These are phyloP conservation scores for Alethe diademata DNA, from an alignment of 2,113 vertebrate genomes.

Conservation along the genomic window DNA sequence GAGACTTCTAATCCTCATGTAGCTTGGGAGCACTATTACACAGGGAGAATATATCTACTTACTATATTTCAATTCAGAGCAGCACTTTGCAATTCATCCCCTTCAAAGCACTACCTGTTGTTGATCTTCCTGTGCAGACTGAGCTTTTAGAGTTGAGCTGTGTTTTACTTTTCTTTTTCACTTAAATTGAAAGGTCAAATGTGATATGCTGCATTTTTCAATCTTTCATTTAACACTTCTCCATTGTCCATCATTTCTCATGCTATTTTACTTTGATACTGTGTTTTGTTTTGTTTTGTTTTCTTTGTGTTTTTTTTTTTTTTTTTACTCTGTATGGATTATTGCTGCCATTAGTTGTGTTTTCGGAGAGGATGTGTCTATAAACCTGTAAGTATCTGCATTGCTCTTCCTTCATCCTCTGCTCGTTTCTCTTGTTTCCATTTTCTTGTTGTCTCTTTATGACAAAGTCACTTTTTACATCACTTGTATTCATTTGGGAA, in stretches of 20 bases:
- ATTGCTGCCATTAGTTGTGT: conserved; percentile 76
- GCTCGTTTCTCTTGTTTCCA: not conserved
- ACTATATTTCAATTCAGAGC: not conserved
- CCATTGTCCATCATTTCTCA: not conserved
- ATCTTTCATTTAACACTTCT: not conserved
- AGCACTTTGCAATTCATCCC: not conserved
- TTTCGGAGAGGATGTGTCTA: conserved; percentile 83
- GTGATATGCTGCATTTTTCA: not conserved
- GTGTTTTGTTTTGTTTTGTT: not conserved
- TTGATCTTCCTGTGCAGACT: not conserved
- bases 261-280: conserved; percentile 11
- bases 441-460: not conserved
- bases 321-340: not conserved
- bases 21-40: not conserved
- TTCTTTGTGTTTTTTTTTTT: too few relatives aligned
- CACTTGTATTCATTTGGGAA: not conserved
- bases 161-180: not conserved
- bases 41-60: not conserved
- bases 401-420: not conserved
- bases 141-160: not conserved
- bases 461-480: not conserved
- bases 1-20: not conserved
- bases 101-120: not conserved
- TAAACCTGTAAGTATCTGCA: conserved; percentile 82
- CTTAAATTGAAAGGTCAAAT: not conserved